A percentile compares a stretch with the other conserved stretches of the same genome.
These are phyloP conservation scores for Crocidura indochinensis DNA, from an alignment of 2,797 vertebrate genomes.

Conservation along the genomic window DNA sequence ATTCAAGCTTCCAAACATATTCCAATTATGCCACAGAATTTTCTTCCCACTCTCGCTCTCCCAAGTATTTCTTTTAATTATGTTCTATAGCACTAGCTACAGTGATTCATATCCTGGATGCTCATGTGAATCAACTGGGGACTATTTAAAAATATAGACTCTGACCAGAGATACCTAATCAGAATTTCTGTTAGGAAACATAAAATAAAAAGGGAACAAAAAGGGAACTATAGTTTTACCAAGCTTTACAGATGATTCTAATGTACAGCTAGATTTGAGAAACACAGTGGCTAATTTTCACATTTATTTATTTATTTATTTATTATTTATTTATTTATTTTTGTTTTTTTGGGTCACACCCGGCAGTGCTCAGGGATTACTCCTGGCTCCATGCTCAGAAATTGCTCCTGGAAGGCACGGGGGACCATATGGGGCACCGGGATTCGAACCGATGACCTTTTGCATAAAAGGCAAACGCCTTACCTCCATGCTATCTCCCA, in stretches of 20 bases:
- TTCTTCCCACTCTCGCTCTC: not conserved
- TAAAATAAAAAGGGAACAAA: not conserved
- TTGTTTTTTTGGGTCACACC: too few species aligned
- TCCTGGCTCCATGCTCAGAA: too few species aligned
- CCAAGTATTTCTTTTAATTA: not conserved
- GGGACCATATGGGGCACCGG: too few species aligned
- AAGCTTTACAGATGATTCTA: not conserved
- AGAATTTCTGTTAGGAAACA: slow-evolving; percentile 11
- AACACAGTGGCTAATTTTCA: slow-evolving; percentile 20
- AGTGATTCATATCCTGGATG: slow-evolving; percentile 65
- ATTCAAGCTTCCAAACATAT: not conserved
- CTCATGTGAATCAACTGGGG: slow-evolving; percentile 25
- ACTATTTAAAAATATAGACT: slow-evolving; percentile 39
- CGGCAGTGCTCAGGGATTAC: too few species aligned
- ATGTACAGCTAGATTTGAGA: not conserved
- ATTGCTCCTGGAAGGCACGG: too few species aligned
- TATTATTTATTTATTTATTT: too few species aligned
- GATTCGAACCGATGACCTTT: too few species aligned
- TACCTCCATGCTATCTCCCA: too few species aligned
- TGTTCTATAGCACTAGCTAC: not conserved
- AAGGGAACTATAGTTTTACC: not conserved
- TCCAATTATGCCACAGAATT: not conserved
- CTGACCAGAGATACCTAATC: slow-evolving; percentile 53
- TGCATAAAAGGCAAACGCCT: too few species aligned
- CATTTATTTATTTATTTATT: too few species aligned